phyloP scores from a whole-genome alignment of 2,113 vertebrate genomes.

The Oostethus manadensis region DNA sequence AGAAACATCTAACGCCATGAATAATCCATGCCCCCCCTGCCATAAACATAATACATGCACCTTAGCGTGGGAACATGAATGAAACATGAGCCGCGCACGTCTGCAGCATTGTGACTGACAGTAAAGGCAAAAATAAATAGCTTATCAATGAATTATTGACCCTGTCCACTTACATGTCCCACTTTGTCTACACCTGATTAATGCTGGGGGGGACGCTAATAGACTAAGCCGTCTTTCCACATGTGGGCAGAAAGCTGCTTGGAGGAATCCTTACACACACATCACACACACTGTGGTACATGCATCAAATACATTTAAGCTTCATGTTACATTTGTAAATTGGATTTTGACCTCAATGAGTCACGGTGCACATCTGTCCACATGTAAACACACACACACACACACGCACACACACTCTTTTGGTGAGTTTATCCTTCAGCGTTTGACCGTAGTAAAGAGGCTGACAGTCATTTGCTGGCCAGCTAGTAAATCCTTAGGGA shows the following conservation, averaged over 20 bases:
- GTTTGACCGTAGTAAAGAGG: conserved; percentile 68
- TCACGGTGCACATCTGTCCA: conserved; percentile 46
- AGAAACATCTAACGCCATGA: conserved; percentile 60
- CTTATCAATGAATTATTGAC: conserved; percentile 76
- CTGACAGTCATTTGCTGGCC: conserved; percentile 66
- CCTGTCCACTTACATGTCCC: conserved; percentile 47
- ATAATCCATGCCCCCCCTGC: conserved; percentile 66
- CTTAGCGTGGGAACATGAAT: conserved; percentile 51
- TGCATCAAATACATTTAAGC: conserved; percentile 82
- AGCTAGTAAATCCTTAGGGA: conserved; percentile 64
- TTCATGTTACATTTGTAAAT: conserved; percentile 87
- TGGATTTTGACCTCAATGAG: conserved; percentile 80
- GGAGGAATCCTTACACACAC: no score
- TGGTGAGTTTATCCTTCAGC: conserved; percentile 56
- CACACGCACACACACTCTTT: conserved; percentile 14
- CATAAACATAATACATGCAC: conserved; percentile 72
- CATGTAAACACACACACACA: conserved; percentile 6
- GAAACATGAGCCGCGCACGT: conserved; percentile 61
- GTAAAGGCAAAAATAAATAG: conserved; percentile 72
- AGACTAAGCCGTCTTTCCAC: no score
- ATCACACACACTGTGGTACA: no score
- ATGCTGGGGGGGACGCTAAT: conserved; percentile 9
- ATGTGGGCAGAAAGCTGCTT: no score
- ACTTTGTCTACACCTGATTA: conserved; percentile 35
- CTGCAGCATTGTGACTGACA: conserved; percentile 65